phyloP scores from a whole-genome alignment of 2,888 invertebrate genomes.

The Drosophila meridionalis region DNA sequence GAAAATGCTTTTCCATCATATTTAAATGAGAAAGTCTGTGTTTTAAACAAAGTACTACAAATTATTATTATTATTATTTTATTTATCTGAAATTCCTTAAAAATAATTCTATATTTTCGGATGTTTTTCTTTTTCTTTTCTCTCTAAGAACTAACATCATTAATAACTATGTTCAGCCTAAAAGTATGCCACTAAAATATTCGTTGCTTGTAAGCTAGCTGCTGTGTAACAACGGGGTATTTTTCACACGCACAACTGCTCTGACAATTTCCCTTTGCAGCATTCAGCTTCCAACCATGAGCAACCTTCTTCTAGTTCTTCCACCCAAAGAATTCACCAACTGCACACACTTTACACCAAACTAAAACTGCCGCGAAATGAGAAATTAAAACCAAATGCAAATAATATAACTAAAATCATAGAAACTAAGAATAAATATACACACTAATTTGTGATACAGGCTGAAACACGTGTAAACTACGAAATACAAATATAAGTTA shows the following conservation, averaged over 20 bases:
- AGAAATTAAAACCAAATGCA: too few relatives aligned
- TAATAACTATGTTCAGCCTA: background rate
- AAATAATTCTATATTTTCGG: background rate
- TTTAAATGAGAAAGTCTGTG: too few relatives aligned
- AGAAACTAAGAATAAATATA: too few relatives aligned
- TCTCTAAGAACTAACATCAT: background rate
- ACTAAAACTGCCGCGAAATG: background rate
- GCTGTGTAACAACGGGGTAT: background rate
- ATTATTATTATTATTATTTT: background rate
- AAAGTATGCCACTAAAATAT: constrained; percentile 27
- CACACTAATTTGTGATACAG: too few relatives aligned
- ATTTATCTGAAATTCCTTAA: background rate
- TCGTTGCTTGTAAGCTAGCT: constrained; percentile 3
- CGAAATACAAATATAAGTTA: background rate
- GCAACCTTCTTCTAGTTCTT: constrained; percentile 10
- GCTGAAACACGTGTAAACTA: too few relatives aligned
- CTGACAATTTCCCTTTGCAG: constrained; percentile 8
- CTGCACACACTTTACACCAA: background rate
- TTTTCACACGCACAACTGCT: constrained; percentile 13
- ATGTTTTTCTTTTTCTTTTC: background rate
- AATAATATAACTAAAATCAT: too few relatives aligned
- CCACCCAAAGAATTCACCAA: constrained; percentile 1
- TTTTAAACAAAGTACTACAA: too few relatives aligned
- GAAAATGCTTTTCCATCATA: too few relatives aligned
- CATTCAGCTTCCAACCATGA: constrained; percentile 22